A percentile compares a stretch with the other conserved stretches of the same genome.
Evolutionary conservation across 2,888 invertebrate genomes (phyloP).

Genomic region (Agonopterix heracliana): DNA sequence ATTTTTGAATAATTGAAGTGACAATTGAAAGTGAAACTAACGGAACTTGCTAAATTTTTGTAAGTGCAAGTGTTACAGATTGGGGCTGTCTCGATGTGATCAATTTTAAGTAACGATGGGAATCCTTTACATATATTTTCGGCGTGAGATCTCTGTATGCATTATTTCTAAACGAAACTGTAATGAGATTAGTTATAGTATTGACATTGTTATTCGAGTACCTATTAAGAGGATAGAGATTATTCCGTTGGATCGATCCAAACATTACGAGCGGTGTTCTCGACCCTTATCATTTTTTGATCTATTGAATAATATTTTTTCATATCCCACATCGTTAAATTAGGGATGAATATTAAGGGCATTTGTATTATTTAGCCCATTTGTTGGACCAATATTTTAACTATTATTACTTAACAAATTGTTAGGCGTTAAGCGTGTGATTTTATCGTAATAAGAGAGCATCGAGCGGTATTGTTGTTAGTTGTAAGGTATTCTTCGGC

Average conservation of each 20-base stretch:
- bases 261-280: constrained; percentile 63
- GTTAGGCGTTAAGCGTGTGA: constrained; percentile 77
- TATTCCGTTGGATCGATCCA: constrained; percentile 64
- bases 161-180: constrained; percentile 70
- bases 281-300: constrained; percentile 74
- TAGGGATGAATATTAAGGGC: constrained; percentile 77
- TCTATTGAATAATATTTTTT: constrained; percentile 76
- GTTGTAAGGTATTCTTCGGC: constrained; percentile 74
- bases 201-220: constrained; percentile 75
- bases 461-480: constrained; percentile 76
- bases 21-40: constrained; percentile 32
- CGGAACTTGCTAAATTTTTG: constrained; percentile 44
- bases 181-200: constrained; percentile 75
- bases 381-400: constrained; percentile 77
- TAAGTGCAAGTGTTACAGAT: constrained; percentile 56
- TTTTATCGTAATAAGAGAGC: constrained; percentile 74
- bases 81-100: constrained; percentile 69
- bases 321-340: constrained; percentile 75
- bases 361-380: constrained; percentile 77
- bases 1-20: constrained; percentile 59
- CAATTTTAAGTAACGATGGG: constrained; percentile 47
- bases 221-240: constrained; percentile 68
- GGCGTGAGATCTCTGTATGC: constrained; percentile 65
- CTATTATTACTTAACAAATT: constrained; percentile 76
- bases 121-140: constrained; percentile 48